Evolutionary conservation across 2,113 vertebrate species (phyloP).

Genomic region (Canis aureus): DNA sequence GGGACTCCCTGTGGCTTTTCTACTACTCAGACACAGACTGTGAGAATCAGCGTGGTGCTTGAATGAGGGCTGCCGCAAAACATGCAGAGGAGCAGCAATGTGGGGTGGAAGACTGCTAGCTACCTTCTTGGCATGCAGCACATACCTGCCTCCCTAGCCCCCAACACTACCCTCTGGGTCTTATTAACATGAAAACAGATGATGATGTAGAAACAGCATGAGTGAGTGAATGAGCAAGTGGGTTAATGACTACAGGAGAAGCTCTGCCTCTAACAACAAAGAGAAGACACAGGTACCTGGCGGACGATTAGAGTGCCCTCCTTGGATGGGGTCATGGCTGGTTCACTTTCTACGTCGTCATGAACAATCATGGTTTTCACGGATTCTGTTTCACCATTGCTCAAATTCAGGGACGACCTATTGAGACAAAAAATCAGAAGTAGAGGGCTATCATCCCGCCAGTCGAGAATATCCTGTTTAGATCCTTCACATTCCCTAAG

Average conservation of each 20-base stretch:
- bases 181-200: conserved; percentile 85
- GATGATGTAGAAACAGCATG: conserved; percentile 88
- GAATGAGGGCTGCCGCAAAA: conserved; percentile 81
- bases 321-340: conserved; percentile 96
- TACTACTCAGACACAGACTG: conserved; percentile 75
- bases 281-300: conserved; percentile 92
- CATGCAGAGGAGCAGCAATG: conserved; percentile 87
- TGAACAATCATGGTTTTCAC: conserved; percentile 98
- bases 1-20: conserved; percentile 67
- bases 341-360: conserved; percentile 95
- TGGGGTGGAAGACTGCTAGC: conserved; percentile 77
- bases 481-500: background rate
- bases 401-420: conserved; percentile 94
- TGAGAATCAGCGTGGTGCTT: conserved; percentile 74
- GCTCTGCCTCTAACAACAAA: conserved; percentile 68
- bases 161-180: conserved; percentile 76
- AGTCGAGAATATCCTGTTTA: background rate
- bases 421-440: conserved; percentile 60
- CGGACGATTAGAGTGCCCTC: conserved; percentile 98
- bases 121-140: conserved; percentile 83
- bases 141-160: conserved; percentile 78
- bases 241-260: conserved; percentile 87
- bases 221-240: conserved; percentile 89
- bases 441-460: background rate
- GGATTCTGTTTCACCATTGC: conserved; percentile 97